A percentile compares a stretch with the other conserved stretches of the same genome.
Conservation (phyloP, 2,888 invertebrate genomes). For the Vandiemenella viatica region DNA sequence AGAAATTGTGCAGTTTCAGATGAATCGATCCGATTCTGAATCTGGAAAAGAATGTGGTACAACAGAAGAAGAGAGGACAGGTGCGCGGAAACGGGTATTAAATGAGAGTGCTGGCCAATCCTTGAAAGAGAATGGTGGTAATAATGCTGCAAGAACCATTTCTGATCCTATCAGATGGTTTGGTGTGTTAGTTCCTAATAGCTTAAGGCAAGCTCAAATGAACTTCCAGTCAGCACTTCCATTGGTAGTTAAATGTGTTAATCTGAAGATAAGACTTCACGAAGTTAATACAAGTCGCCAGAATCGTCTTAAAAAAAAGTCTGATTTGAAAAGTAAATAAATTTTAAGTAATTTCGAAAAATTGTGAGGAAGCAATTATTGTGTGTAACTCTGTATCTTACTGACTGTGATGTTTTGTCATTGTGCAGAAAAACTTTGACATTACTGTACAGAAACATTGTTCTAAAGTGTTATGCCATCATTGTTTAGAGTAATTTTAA, state of each 20-base stretch:
- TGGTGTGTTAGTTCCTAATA: constrained; percentile 68
- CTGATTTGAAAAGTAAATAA: too few relatives aligned
- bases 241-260: constrained; percentile 48
- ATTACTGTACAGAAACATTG: background rate
- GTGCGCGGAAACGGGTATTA: too few relatives aligned
- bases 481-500: background rate
- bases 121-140: background rate
- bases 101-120: background rate
- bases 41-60: too few relatives aligned
- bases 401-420: too few relatives aligned
- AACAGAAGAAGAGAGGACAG: background rate
- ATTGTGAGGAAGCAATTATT: too few relatives aligned
- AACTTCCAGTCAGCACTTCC: constrained; percentile 56
- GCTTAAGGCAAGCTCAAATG: constrained; percentile 56
- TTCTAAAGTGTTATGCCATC: background rate
- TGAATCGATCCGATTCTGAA: background rate
- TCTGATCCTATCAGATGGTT: constrained; percentile 71
- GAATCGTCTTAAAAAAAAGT: constrained; percentile 1
- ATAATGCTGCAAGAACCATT: constrained; percentile 8
- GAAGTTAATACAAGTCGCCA: constrained; percentile 13
- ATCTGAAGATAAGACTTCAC: constrained; percentile 46
- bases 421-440: too few relatives aligned
- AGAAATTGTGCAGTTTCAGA: background rate
- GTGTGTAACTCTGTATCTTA: too few relatives aligned
- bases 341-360: too few relatives aligned